A percentile compares a stretch with the other conserved stretches of the same genome.
phyloP scores from a whole-genome alignment of 2,113 vertebrate species.

The Phyllostomus hastatus region DNA sequence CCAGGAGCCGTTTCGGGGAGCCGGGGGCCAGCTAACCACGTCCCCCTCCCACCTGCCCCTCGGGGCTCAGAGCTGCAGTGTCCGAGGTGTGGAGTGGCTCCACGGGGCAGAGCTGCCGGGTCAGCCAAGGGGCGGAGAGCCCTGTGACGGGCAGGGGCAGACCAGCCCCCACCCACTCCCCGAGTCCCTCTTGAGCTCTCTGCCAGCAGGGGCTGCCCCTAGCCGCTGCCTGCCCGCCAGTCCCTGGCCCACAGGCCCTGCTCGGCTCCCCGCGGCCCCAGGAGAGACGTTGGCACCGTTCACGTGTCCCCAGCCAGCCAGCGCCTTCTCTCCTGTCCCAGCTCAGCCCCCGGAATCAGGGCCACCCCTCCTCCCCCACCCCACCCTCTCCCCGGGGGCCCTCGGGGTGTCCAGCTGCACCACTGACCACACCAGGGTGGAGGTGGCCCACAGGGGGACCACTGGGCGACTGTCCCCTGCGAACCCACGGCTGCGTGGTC shows the following conservation, averaged over 20 bases:
- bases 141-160: rapidly evolving
- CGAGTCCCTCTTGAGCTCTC: rapidly evolving
- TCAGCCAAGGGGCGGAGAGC: too few species aligned
- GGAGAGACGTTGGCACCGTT: rapidly evolving
- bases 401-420: rapidly evolving
- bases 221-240: rapidly evolving
- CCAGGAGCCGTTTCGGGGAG: neutral
- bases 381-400: neutral
- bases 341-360: neutral
- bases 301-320: rapidly evolving
- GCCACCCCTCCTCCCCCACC: neutral
- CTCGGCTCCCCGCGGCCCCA: rapidly evolving
- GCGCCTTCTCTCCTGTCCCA: rapidly evolving
- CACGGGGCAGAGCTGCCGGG: neutral
- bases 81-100: neutral
- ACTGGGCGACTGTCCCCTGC: neutral
- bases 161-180: rapidly evolving
- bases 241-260: neutral
- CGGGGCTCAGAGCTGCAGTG: neutral
- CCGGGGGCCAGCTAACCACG: neutral
- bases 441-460: neutral
- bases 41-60: rapidly evolving
- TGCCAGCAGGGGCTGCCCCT: rapidly evolving
- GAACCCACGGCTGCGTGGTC: rapidly evolving
- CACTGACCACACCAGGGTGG: neutral